These are phyloP conservation scores for Sebastiscus albofasciatus DNA, from an alignment of 2,797 vertebrate species.

Conservation along the genomic window DNA sequence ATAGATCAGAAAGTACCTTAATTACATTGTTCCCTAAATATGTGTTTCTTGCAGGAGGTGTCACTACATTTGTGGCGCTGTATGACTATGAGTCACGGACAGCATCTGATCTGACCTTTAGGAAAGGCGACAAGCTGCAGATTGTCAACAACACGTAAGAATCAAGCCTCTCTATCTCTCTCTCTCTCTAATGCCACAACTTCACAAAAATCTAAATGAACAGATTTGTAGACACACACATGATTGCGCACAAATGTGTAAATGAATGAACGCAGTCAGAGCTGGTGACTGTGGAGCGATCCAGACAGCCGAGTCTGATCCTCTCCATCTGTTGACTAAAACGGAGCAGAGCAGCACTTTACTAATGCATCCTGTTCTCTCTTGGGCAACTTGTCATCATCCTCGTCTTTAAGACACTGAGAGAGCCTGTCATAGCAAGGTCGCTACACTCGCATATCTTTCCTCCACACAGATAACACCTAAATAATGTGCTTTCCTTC, in stretches of 20 bases:
- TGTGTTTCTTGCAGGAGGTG: constrained; percentile 85
- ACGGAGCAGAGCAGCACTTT: constrained; percentile 24
- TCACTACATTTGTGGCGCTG: constrained; percentile 97
- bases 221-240: constrained; percentile 25
- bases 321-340: constrained; percentile 57
- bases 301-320: constrained; percentile 34
- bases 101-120: constrained; percentile 94
- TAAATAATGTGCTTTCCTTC: background rate
- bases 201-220: constrained; percentile 19
- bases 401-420: constrained; percentile 21
- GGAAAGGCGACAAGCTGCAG: constrained; percentile 95
- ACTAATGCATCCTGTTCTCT: constrained; percentile 40
- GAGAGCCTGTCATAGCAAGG: background rate
- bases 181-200: background rate
- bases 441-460: background rate
- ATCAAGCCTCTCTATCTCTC: constrained; percentile 4
- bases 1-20: constrained; percentile 7
- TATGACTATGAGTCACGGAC: constrained; percentile 98
- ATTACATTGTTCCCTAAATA: constrained; percentile 26
- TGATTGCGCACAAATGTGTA: background rate
- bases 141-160: constrained; percentile 99
- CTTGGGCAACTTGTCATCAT: constrained; percentile 7
- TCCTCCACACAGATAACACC: background rate
- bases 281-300: constrained; percentile 18
- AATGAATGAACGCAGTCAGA: constrained; percentile 44